These are phyloP conservation scores for Bufo gargarizans DNA, from an alignment of 2,113 vertebrate genomes.

Conservation along the genomic window DNA sequence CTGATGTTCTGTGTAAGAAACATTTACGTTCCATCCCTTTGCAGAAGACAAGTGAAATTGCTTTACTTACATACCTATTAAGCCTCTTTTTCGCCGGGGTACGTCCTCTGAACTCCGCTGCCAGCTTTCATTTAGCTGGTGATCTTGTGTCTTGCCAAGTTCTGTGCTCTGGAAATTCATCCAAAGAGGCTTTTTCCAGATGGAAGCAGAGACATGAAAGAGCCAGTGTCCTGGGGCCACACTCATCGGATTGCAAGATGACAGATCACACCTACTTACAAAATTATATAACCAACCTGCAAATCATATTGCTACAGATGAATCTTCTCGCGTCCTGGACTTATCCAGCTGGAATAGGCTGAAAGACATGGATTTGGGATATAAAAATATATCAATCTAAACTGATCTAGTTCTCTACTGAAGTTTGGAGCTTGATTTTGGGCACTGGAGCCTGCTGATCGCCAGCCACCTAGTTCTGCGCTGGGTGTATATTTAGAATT, in stretches of 20 bases:
- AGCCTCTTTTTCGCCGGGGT: constrained; percentile 43
- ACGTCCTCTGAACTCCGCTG: constrained; percentile 51
- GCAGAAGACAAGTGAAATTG: constrained; percentile 58
- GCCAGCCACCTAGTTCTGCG: background rate
- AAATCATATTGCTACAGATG: background rate
- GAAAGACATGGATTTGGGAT: background rate
- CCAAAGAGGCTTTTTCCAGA: background rate
- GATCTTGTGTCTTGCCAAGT: constrained; percentile 57
- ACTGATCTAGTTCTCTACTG: background rate
- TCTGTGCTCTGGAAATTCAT: constrained; percentile 56
- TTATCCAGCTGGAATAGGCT: background rate
- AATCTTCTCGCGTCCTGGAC: background rate
- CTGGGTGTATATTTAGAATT: constrained; percentile 5
- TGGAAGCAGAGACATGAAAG: background rate
- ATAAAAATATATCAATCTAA: background rate
- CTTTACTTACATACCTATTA: constrained; percentile 60
- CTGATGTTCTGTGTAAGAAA: constrained; percentile 1
- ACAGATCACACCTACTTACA: background rate
- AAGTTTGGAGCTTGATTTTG: background rate
- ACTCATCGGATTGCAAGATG: background rate
- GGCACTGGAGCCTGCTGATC: background rate
- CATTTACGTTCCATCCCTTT: constrained; percentile 16
- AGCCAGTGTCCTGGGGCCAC: background rate
- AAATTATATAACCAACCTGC: background rate
- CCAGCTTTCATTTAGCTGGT: constrained; percentile 33